A percentile compares a stretch with the other conserved stretches of the same genome.
These are phyloP conservation scores for Tetranychus truncatus DNA, from an alignment of 2,888 invertebrate genomes.

Conservation along the genomic window DNA sequence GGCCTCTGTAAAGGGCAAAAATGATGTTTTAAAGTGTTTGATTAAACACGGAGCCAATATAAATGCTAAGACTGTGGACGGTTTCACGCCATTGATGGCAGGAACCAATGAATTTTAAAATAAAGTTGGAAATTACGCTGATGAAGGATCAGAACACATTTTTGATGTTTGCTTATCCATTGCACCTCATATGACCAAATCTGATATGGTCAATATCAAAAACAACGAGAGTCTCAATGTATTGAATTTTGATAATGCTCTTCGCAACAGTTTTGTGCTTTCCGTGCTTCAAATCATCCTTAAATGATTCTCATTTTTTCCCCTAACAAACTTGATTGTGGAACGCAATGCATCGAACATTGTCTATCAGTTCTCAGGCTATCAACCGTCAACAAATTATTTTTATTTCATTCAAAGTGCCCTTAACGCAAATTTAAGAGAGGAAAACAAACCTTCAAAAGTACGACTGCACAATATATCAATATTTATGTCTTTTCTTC, in stretches of 20 bases:
- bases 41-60: not conserved
- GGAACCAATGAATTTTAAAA: slow-evolving; percentile 2
- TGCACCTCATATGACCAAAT: not conserved
- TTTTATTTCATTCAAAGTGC: no score
- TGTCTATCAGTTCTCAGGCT: no score
- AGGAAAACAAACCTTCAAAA: no score
- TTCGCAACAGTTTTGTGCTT: not conserved
- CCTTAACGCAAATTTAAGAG: no score
- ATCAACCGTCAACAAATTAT: no score
- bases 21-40: slow-evolving; percentile 2
- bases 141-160: not conserved
- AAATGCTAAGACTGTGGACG: slow-evolving; percentile 3
- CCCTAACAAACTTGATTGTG: no score
- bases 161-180: slow-evolving; percentile 3
- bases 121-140: slow-evolving; percentile 2
- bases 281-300: slow-evolving; percentile 7
- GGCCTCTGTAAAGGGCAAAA: slow-evolving; percentile 4
- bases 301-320: not conserved
- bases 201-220: slow-evolving; percentile 6
- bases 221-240: slow-evolving; percentile 5
- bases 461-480: no score
- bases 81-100: slow-evolving; percentile 7
- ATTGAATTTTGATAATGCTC: not conserved
- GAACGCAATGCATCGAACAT: no score
- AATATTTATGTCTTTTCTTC: no score